Conservation (phyloP, 1,140 invertebrate species). For the Leptinotarsa defecta region DNA sequence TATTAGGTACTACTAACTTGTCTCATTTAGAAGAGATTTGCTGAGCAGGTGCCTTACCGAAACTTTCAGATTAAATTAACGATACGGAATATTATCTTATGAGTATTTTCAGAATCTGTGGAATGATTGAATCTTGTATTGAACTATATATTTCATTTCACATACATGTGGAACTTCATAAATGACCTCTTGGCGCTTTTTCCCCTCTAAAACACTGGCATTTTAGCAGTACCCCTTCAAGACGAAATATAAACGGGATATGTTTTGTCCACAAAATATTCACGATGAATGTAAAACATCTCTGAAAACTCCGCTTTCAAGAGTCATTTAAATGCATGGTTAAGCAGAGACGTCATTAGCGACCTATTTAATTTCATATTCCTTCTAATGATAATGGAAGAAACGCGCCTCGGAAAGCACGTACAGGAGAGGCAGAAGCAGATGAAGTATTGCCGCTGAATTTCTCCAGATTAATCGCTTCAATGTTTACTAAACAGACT, state of each 20-base stretch:
- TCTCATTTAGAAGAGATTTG: no score
- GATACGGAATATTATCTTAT: no score
- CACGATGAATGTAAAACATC: slow-evolving; percentile 16
- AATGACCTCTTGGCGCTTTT: no score
- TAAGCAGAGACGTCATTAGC: slow-evolving; percentile 25
- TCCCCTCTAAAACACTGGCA: no score
- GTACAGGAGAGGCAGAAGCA: neutral
- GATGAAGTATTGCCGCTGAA: neutral
- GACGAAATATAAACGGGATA: neutral
- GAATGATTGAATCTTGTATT: no score
- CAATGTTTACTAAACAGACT: neutral
- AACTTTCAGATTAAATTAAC: no score
- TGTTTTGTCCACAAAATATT: neutral
- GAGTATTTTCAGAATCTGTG: no score
- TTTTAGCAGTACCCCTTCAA: neutral
- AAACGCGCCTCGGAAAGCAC: slow-evolving; percentile 5
- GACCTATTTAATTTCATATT: slow-evolving; percentile 27
- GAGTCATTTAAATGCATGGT: slow-evolving; percentile 26
- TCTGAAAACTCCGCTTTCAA: slow-evolving; percentile 11
- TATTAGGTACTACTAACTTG: no score
- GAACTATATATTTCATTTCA: no score
- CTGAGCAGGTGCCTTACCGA: no score
- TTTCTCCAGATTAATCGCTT: neutral
- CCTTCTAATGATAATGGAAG: slow-evolving; percentile 24
- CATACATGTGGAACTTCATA: no score